Conservation (phyloP, 2,113 vertebrate genomes). For the Heptranchias perlo region DNA sequence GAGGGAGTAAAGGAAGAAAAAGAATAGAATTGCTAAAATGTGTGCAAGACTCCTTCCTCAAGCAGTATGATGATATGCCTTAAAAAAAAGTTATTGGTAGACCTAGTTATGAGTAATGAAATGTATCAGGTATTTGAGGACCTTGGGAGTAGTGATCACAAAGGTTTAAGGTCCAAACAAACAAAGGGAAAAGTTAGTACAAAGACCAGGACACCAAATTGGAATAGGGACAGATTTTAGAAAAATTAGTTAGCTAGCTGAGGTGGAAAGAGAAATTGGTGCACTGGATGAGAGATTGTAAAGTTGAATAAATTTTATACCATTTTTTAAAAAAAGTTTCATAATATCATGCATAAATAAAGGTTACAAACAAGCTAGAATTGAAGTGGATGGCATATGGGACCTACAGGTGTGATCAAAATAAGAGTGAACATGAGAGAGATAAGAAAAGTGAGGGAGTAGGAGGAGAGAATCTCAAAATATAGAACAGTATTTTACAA, state of each 20-base stretch:
- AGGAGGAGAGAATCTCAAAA: no score
- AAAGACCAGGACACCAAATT: background rate
- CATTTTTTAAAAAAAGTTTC: background rate
- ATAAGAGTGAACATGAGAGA: no score
- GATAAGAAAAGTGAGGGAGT: no score
- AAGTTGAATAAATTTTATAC: background rate
- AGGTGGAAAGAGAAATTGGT: background rate
- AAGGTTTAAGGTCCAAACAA: background rate
- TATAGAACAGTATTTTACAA: no score
- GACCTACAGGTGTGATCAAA: no score
- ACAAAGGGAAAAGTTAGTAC: background rate
- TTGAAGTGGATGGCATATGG: no score
- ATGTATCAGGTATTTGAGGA: background rate
- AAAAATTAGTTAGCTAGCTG: background rate
- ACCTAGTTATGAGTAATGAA: background rate
- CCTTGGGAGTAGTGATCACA: background rate
- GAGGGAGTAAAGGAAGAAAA: background rate
- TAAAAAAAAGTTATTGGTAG: background rate
- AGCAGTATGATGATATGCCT: background rate
- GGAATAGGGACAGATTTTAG: background rate
- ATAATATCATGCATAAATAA: background rate
- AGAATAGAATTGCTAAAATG: background rate
- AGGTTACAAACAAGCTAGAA: no score
- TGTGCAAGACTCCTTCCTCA: background rate
- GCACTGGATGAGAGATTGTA: background rate